Base-by-base conservation (phyloP, 1,140 invertebrate species). In the Trissolcus basalis region DNA sequence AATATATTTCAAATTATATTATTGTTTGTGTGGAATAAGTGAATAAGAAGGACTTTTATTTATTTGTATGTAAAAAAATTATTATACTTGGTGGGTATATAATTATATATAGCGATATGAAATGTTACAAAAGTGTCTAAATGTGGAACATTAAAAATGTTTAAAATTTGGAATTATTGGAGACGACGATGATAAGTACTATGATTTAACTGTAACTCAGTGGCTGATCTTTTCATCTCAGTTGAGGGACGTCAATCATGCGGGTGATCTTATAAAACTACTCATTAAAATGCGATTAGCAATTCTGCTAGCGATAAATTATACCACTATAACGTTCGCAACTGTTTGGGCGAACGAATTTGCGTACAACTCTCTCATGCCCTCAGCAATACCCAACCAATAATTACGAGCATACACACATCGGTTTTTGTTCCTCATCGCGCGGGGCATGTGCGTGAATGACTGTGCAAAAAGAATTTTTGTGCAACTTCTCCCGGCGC, bases 261-360 rank as follows among this genome's bases (percentile, higher is more conserved):
- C 36, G 58, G 47, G 36, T 33, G 35, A 16, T 44, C 36, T 32
- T 11, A 44, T 43, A 39, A 67, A 48, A 50, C 55, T 59, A 16
- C 27, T 41, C 36, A 61, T 74, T 67, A 74, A 67, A 74, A 67
- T 14, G 58, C 58, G 54, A 74, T 74, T 63, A 67, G 65, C 71
- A 55, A 51, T 60, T 56, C 15, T 48, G 56, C 56, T 47, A 47
- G 61, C 35, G 39, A 67, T 61, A 67, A 74, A 67, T 67, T 59
- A 74, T 27, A 27, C 19, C 19, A 27, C 19, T 27, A 27, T 27
- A 27, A 27, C 19, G 19, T 27, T 27, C 19, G 63, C 55, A 53
- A 73, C 55, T 33, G 61, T 73, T 73, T 74, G 63, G 47, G 44
- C 55, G 59, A 72, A 64, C 59, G 47, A 63, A 63, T 65, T 48